Evolutionary conservation across 1,140 invertebrate species (phyloP), one percentile per base, ranked within the genome.

Genomic region (Wiebesia pumilae): DNA sequence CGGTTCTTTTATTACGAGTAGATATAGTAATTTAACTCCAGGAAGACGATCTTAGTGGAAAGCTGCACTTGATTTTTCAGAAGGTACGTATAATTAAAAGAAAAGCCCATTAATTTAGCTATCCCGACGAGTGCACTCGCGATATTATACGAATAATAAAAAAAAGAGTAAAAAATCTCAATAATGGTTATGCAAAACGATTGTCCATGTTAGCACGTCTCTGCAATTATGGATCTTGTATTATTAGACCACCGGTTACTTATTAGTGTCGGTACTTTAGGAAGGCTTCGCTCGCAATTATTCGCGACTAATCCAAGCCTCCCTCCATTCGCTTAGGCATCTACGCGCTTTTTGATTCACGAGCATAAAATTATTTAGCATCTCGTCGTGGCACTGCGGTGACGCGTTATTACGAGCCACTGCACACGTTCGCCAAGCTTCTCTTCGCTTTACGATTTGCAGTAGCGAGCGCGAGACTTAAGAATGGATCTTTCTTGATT

Each of bases 301-400:
- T 62, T 27, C 27, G 58, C 27, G 58, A 62, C 58, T 62, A 62
- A 27, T 62, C 10, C 58, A 3, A 27, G 58, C 2, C 27, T 19
- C 19, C 10, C 51, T 54, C 19, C 19, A 16, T 54, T 19, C 10
- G 19, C 19, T 54, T 2, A 19, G 19, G 9, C 51, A 19, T 19
- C 9, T 43, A 9, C 65, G 43, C 38, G 24, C n/a, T 35, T 67
- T 81, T 82, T 82, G 62, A 82, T 82, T 83, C 67, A 71, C 67
- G 81, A 83, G 81, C 67, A 27, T 43, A 54, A 51, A 83, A 83
- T 83, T 71, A 73, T 83, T 71, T 71, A 83, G 81, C 81, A 67
- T 67, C 33, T 35, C 65, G 58, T 58, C 79, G 79, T 6, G 47
- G 77, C 77, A n/a, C n/a, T n/a, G n/a, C n/a, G n/a, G n/a, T n/a